phyloP scores from a whole-genome alignment of 1,140 invertebrate genomes.

The Periplaneta americana region DNA sequence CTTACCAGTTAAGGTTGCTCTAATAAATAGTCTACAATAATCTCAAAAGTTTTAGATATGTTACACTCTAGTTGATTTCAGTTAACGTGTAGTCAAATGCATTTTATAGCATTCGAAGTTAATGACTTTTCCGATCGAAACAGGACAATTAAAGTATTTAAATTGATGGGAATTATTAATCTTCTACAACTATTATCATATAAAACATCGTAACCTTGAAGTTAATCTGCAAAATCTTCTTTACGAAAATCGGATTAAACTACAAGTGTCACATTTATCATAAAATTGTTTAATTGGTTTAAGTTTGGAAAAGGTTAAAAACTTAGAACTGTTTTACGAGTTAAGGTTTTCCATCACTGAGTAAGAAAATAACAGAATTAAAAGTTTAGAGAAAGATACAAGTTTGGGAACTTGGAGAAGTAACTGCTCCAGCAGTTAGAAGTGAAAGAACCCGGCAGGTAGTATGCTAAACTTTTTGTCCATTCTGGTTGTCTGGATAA shows the following conservation, averaged over 20 bases:
- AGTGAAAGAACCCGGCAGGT: neutral
- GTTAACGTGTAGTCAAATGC: too few relatives aligned
- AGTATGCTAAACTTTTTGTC: neutral
- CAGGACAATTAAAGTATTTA: too few relatives aligned
- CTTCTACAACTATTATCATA: too few relatives aligned
- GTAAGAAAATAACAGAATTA: neutral
- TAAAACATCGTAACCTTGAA: too few relatives aligned
- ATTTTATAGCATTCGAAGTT: too few relatives aligned
- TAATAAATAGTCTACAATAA: too few relatives aligned
- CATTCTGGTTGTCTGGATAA: neutral
- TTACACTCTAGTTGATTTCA: too few relatives aligned
- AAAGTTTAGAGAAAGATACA: neutral
- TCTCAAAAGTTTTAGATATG: too few relatives aligned
- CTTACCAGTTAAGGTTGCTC: too few relatives aligned
- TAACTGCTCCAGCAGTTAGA: neutral
- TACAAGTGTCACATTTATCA: neutral
- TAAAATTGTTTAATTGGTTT: neutral
- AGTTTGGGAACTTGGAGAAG: neutral
- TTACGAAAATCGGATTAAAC: neutral
- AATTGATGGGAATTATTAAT: too few relatives aligned
- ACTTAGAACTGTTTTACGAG: neutral
- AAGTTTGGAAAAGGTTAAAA: neutral
- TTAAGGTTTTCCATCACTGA: neutral
- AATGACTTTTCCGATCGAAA: too few relatives aligned
- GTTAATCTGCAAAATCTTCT: too few relatives aligned